Percentiles rank a stretch among this genome's conserved stretches.
phyloP scores from a whole-genome alignment of 2,888 invertebrate genomes.

The Ephialtes manifestator region DNA sequence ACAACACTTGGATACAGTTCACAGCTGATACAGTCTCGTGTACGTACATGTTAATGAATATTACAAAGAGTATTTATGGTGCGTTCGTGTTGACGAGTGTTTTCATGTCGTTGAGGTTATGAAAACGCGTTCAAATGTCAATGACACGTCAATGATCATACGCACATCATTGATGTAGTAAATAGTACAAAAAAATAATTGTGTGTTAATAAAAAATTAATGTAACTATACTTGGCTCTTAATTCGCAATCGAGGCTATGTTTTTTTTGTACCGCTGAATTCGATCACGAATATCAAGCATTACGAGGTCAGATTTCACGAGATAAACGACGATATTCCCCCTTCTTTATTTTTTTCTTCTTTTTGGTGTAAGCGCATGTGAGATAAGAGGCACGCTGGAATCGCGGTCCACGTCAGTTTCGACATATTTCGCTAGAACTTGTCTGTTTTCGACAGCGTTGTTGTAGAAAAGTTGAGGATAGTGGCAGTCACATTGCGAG shows the following conservation, averaged over 20 bases:
- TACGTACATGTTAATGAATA: background rate
- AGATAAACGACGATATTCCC: constrained; percentile 20
- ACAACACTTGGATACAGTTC: background rate
- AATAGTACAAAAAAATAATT: background rate
- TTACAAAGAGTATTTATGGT: background rate
- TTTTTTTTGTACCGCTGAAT: background rate
- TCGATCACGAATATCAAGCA: constrained; percentile 1
- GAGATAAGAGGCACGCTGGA: background rate
- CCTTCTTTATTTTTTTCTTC: background rate
- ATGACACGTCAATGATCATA: background rate
- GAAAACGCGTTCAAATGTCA: background rate
- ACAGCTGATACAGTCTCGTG: background rate
- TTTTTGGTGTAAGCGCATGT: background rate
- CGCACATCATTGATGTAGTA: background rate
- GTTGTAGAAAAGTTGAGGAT: background rate
- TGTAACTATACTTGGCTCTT: background rate
- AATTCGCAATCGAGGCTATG: background rate
- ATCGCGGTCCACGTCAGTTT: background rate
- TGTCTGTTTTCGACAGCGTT: background rate
- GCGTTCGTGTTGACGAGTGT: background rate
- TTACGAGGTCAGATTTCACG: constrained; percentile 37
- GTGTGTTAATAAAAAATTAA: background rate
- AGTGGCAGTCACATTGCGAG: no score
- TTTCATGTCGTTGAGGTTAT: background rate
- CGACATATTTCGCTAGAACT: background rate